Evolutionary conservation across 2,888 invertebrate species (phyloP).

Genomic region (Hylaea fasciaria): DNA sequence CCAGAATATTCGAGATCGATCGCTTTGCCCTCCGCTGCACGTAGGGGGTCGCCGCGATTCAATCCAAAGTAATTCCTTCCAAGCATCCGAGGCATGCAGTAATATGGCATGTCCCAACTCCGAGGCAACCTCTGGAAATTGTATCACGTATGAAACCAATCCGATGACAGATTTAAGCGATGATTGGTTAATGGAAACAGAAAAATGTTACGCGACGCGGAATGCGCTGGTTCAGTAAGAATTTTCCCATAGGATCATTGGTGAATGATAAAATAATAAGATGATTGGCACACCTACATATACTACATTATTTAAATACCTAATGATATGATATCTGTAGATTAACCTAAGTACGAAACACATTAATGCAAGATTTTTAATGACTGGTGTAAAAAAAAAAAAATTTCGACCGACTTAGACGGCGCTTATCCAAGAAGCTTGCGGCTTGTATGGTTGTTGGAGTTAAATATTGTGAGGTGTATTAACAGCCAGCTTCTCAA

Average conservation of each 20-base stretch:
- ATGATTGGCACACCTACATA: neutral
- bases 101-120: constrained; percentile 50
- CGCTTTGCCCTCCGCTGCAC: constrained; percentile 54
- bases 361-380: no score
- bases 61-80: constrained; percentile 55
- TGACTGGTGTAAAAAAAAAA: no score
- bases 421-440: no score
- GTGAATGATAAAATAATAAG: neutral
- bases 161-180: constrained; percentile 45
- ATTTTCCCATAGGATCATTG: constrained; percentile 1
- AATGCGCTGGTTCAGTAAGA: neutral
- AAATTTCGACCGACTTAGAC: no score
- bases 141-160: constrained; percentile 59
- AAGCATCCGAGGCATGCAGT: constrained; percentile 45
- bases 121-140: constrained; percentile 47
- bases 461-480: no score
- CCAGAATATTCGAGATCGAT: constrained; percentile 61
- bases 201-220: constrained; percentile 9
- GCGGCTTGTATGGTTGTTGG: no score
- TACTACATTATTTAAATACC: neutral
- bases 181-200: constrained; percentile 13
- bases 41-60: constrained; percentile 59
- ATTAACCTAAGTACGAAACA: no score
- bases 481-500: no score
- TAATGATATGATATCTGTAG: no score